Evolutionary conservation across 30 jellyfish, hydroid and myxozoan genomes (phyloP), one percentile per base, ranked within the genome.

Genomic region (Catostylus mosaicus): DNA sequence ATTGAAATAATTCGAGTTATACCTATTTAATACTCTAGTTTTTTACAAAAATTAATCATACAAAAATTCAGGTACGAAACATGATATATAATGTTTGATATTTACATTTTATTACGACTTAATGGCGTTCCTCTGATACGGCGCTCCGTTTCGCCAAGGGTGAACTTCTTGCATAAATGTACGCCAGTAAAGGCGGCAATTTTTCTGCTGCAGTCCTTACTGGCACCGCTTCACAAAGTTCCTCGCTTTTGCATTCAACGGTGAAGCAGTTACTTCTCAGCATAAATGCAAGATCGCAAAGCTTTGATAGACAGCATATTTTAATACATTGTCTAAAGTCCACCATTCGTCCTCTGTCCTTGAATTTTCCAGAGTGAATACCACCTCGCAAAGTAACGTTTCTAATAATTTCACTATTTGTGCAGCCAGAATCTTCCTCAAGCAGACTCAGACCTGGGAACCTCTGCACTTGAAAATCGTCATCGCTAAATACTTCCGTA

Each of bases 231-330:
- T 93, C 96, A 67, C 98, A 93, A 2, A 88, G 64, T 51, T 67
- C 78, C 51, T 83, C 94, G 67, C 86, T 80, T 50, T 33, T 38
- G 48, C 98, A 93, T 77, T 93, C 96, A 23, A 93, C 98, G 5
- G 98, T 71, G 57, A 87, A 93, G 77, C 98, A 93, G 62, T 88
- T 86, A 47, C 87, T 75, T n/a, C 87, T 60, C 24, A 93, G 75
- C 98, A 93, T 87, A 67, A 93, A 93, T 20, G 98, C 98, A 16
- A 93, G 81, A 50, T 93, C 97, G 62, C 98, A 93, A 34, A 46
- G 78, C 46, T 83, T 84, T 29, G 96, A 67, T 30, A 84, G 32
- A 35, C 98, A 93, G 71, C 98, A 93, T 46, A 93, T 56, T 31
- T 77, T 93, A 50, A 93, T 69, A 59, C 98, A 93, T 54, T 86